Evolutionary conservation across 92 coral and sea anemone genomes (phyloP).

Genomic region (Epizoanthus ramosus): DNA sequence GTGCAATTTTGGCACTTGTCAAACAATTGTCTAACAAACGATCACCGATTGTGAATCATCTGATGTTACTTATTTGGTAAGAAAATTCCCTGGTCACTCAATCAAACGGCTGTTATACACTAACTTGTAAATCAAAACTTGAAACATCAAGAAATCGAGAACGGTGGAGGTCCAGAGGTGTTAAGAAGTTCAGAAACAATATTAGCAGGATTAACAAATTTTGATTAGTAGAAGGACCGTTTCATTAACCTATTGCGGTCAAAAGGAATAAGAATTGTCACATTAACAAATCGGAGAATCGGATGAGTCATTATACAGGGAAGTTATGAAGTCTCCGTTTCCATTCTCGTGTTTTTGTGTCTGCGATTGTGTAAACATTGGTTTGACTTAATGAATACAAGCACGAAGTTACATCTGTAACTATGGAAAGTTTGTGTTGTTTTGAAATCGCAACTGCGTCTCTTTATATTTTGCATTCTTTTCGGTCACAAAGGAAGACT

Average conservation of each 20-base stretch:
- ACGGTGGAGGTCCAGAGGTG: not conserved
- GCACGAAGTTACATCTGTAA: slow-evolving; percentile 30
- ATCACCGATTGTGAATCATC: not conserved
- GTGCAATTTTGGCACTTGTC: not conserved
- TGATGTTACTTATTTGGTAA: not conserved
- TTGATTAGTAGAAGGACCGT: not conserved
- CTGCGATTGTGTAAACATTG: slow-evolving; percentile 30
- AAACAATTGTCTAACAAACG: slow-evolving; percentile 9
- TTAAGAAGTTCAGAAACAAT: slow-evolving; percentile 2
- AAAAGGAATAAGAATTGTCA: not conserved
- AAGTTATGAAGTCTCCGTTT: not conserved
- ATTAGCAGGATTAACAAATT: slow-evolving; percentile 4
- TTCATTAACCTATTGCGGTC: not conserved
- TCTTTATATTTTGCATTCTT: slow-evolving; percentile 18
- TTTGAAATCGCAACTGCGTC: slow-evolving; percentile 21
- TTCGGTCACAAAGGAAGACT: slow-evolving; percentile 1
- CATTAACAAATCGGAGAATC: not conserved
- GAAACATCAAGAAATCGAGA: not conserved
- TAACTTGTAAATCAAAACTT: not conserved
- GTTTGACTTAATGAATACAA: slow-evolving; percentile 22
- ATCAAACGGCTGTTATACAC: not conserved
- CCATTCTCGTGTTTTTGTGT: not conserved
- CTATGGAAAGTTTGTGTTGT: slow-evolving; percentile 25
- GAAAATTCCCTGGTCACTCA: not conserved
- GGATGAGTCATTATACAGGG: not conserved